Base-by-base conservation (phyloP, 1,140 invertebrate species). In the Bombus impatiens region DNA sequence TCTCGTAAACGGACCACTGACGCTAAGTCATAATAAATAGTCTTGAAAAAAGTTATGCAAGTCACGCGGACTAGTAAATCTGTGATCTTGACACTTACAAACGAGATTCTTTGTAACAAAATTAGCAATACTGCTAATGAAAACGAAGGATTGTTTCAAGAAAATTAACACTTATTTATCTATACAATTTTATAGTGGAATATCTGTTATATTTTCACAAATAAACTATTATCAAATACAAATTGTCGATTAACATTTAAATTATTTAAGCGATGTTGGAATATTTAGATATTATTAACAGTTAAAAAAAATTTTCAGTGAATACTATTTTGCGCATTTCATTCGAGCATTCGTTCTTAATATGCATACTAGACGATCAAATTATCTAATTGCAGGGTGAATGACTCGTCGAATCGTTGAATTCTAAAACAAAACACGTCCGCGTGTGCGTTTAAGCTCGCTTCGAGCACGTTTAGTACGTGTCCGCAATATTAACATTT, bases 311-410 rank as follows among this genome's bases (percentile, higher is more conserved):
- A 6, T 6, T 47, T 5, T 53, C 47, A 6, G 0, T 22, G 0
- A 2, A 53, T 53, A 53, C 47, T 22, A 22, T 22, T 22, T 53
- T 53, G 1, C 2, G 5, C 25, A 32, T 28, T 6, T 18, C 1
- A 3, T 25, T 42, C 0, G 28, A n/a, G 18, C 6, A 22, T 15
- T 25, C 22, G 15, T 13, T 8, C 9, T 72, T 44, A 59, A 72
- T 37, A 75, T 37, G 15, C 42, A n/a, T 37, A 75, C 22, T 37
- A n/a, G 18, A 12, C n/a, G 42, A 75, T 76, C 57, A 28, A 82
- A 82, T 82, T 75, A 82, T 82, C 81, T 82, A 82, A 82, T 82
- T 82, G 57, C 81, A 57, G n/a, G 81, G 81, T 82, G 81, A 82
- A 82, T 37, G 81, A 76, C 81, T 65, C n/a, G 57, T 65, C 25